Percentiles rank a stretch among this genome's conserved stretches.
Conservation (phyloP, 1,140 invertebrate genomes). For the Pseudomyrmex sp. region DNA sequence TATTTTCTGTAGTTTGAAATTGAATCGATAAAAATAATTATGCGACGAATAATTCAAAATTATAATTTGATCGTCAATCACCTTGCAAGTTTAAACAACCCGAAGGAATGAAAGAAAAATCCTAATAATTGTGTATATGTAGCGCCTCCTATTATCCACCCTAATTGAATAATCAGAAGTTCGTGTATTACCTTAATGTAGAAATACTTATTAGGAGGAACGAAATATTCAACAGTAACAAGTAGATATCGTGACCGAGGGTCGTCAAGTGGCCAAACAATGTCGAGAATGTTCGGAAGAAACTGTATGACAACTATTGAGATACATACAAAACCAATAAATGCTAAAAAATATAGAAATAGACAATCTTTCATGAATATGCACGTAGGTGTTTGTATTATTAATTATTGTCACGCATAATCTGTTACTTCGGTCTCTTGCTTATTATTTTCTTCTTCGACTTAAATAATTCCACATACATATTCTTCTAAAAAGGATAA, state of each 20-base stretch:
- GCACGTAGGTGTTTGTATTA: no score
- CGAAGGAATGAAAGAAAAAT: slow-evolving; percentile 4
- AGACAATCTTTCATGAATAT: no score
- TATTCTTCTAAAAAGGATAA: no score
- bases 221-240: slow-evolving; percentile 33
- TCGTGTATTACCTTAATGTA: background rate
- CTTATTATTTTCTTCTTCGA: no score
- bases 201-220: background rate
- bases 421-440: no score
- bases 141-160: background rate
- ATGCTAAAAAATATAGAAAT: background rate
- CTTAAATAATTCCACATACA: no score
- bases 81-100: slow-evolving; percentile 39
- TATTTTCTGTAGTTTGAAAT: no score
- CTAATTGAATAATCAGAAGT: background rate
- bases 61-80: background rate
- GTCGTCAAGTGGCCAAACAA: slow-evolving; percentile 36
- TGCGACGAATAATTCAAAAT: background rate
- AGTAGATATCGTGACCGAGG: background rate
- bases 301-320: background rate
- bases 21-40: no score
- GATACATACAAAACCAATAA: background rate
- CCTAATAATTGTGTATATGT: background rate
- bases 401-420: no score
- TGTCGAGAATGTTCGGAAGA: background rate